Evolutionary conservation across 2,113 vertebrate genomes (phyloP).

Genomic region (Irena cyanogastra): DNA sequence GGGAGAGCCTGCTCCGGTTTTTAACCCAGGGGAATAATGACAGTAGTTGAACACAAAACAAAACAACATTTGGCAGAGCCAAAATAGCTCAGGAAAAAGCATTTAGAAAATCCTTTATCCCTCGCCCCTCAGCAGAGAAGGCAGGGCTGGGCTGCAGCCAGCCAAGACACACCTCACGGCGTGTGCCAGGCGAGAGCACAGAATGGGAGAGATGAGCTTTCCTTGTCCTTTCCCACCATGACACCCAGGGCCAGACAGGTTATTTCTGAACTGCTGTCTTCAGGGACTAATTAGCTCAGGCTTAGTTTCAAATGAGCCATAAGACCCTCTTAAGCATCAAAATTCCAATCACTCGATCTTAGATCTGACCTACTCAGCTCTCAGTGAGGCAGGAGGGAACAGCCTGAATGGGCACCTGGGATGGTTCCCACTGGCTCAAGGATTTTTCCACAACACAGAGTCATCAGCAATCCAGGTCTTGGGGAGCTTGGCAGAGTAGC

Average conservation of each 20-base stretch:
- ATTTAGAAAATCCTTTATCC: not conserved
- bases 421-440: not conserved
- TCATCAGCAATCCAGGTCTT: not conserved
- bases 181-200: rapidly evolving
- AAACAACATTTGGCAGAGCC: not conserved
- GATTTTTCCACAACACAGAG: not conserved
- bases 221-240: not conserved
- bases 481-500: not conserved
- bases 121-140: not conserved
- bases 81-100: not conserved
- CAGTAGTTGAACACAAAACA: not conserved
- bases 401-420: not conserved
- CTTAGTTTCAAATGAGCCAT: not conserved
- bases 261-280: not conserved
- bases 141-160: not conserved
- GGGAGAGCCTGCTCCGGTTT: not conserved
- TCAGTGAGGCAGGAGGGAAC: rapidly evolving
- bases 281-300: not conserved
- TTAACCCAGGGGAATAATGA: not conserved
- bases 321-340: not conserved
- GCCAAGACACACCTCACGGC: rapidly evolving
- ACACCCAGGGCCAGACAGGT: not conserved
- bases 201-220: not conserved
- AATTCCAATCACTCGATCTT: rapidly evolving
- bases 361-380: not conserved